phyloP scores from a whole-genome alignment of 2,113 vertebrate species.

The Romanogobio albipinnatus region DNA sequence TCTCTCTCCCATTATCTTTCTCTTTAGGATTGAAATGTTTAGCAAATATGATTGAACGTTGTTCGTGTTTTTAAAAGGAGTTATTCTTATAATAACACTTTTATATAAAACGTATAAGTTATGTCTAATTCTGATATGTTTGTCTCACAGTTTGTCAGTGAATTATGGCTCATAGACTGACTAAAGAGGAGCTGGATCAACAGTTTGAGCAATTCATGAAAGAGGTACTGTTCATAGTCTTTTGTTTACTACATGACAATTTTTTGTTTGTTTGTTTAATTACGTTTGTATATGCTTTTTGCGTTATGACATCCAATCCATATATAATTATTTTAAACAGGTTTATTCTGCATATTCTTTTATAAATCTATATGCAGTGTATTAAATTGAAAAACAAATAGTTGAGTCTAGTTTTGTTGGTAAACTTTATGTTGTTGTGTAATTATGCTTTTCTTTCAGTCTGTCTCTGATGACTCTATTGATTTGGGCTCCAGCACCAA shows the following conservation, averaged over 20 bases:
- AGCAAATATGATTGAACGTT: neutral
- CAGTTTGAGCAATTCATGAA: conserved; percentile 94
- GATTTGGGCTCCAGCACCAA: conserved; percentile 74
- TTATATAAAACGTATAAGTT: neutral
- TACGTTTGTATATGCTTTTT: neutral
- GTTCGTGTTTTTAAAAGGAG: neutral
- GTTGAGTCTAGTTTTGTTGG: neutral
- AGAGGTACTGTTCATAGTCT: conserved; percentile 77
- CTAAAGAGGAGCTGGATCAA: conserved; percentile 86
- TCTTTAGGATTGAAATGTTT: neutral
- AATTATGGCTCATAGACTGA: conserved; percentile 80
- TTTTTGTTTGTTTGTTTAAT: neutral
- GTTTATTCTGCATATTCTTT: neutral
- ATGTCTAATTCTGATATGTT: neutral
- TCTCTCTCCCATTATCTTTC: neutral
- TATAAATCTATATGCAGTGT: neutral
- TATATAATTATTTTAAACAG: neutral
- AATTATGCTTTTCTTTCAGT: conserved; percentile 68
- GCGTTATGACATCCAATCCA: neutral
- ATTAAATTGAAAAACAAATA: neutral
- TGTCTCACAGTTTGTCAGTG: neutral
- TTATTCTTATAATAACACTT: neutral
- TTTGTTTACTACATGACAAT: neutral
- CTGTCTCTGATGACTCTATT: conserved; percentile 93
- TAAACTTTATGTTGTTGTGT: neutral